These are phyloP conservation scores for Cherax destructor DNA, from an alignment of 1,140 invertebrate species.

Conservation along the genomic window DNA sequence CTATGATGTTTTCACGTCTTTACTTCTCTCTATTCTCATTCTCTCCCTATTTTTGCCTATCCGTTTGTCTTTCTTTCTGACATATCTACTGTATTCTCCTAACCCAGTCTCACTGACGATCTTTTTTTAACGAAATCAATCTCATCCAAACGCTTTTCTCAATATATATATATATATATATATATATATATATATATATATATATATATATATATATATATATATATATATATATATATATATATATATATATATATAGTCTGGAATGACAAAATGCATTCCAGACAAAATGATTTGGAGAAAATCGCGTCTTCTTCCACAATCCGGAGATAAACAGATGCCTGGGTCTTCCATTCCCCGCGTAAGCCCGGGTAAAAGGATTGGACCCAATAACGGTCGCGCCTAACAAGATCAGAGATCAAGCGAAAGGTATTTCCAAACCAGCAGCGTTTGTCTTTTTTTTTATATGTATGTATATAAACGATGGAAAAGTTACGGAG, in stretches of 20 bases:
- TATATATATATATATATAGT: too few relatives aligned
- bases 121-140: too few relatives aligned
- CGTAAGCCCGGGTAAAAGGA: constrained; percentile 49
- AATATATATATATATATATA: constrained; percentile 12
- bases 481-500: background rate
- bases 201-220: constrained; percentile 31
- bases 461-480: background rate
- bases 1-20: too few relatives aligned
- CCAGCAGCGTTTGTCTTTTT: constrained; percentile 22
- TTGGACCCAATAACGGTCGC: constrained; percentile 44
- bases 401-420: constrained; percentile 55
- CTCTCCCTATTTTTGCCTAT: too few relatives aligned
- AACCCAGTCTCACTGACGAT: too few relatives aligned
- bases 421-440: constrained; percentile 35
- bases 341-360: constrained; percentile 2
- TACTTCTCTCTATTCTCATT: too few relatives aligned
- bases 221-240: constrained; percentile 4
- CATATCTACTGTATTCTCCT: too few relatives aligned
- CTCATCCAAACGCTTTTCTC: background rate
- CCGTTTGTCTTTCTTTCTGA: too few relatives aligned
- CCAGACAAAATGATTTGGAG: background rate
- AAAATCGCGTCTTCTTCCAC: background rate
- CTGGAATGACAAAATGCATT: background rate
- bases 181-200: constrained; percentile 14
- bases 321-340: constrained; percentile 30